Evolutionary conservation across 2,888 invertebrate genomes (phyloP), one percentile per base, ranked within the genome.

Genomic region (Oscheius sp.): DNA sequence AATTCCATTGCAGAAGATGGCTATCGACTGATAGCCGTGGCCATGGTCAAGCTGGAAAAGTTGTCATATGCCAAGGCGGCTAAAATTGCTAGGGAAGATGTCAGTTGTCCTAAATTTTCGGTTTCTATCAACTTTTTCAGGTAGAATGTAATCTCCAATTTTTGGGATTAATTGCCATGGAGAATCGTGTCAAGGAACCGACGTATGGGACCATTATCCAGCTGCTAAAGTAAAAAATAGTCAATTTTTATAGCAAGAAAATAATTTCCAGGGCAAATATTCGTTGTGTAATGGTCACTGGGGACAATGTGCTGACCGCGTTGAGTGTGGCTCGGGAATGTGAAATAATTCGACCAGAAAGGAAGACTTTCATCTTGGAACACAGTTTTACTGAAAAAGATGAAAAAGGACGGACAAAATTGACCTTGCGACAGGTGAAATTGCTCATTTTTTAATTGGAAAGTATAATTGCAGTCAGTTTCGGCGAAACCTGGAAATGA

Each of bases 241-340:
- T 7, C 7, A 53, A 9, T 46, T 23, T 35, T 35, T 1, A 35
- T 5, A 29, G 55, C 23, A 58, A 46, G 21, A 72, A 53, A 35
- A 13, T 2, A 18, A 12, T 75, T 55, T 61, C 3, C 35, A 85
- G 93, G n/a, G 98, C 99, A 0, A 92, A 93, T 84, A 94, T 99
- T 49, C 88, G 90, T 16, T 84, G 85, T 6, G 82, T 88, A 3
- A 99, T 99, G 98, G 94, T 98, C 7, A 99, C 98, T 29, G 97
- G 91, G 69, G 96, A 96, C 89, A 95, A 96, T 90, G 93, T 95
- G 87, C 92, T 94, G 91, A 96, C 96, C 1, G 96, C 95, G 0
- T 92, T 95, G 86, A 94, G 94, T 80, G 96, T 96, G 56, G 95
- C 94, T 0, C 92, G 94, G 76, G 94, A 95, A 81, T 95, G 95